These are phyloP conservation scores for Lindbergichthys nudifrons DNA, from an alignment of 2,797 vertebrate genomes.

Conservation along the genomic window DNA sequence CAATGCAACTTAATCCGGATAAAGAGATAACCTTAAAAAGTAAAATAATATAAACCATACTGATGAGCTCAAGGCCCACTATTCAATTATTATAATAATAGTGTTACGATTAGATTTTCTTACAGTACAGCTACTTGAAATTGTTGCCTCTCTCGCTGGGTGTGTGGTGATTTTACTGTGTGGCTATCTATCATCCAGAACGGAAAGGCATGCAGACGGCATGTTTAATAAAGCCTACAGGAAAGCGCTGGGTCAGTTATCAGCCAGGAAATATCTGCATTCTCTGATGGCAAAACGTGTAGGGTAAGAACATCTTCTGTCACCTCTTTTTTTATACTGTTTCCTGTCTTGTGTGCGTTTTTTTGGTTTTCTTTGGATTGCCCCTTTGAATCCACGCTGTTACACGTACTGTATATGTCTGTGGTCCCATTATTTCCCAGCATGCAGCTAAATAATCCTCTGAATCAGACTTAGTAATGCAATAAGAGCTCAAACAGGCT, in stretches of 20 bases:
- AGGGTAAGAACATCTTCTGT: slow-evolving; percentile 89
- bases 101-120: slow-evolving; percentile 19
- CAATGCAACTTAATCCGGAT: not conserved
- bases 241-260: slow-evolving; percentile 93
- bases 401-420: slow-evolving; percentile 54
- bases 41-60: not conserved
- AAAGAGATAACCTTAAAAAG: not conserved
- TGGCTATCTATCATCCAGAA: slow-evolving; percentile 84
- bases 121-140: slow-evolving; percentile 60
- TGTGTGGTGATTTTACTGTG: slow-evolving; percentile 79
- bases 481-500: slow-evolving; percentile 33
- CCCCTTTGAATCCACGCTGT: slow-evolving; percentile 58
- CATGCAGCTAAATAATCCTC: slow-evolving; percentile 36
- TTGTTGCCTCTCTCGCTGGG: slow-evolving; percentile 70
- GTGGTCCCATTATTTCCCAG: slow-evolving; percentile 55
- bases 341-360: slow-evolving; percentile 63
- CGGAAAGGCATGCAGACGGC: slow-evolving; percentile 92
- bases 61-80: slow-evolving; percentile 5
- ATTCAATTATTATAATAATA: not conserved
- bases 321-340: slow-evolving; percentile 52
- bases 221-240: slow-evolving; percentile 97
- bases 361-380: slow-evolving; percentile 37
- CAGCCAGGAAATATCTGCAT: slow-evolving; percentile 94
- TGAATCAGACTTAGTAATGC: slow-evolving; percentile 43
- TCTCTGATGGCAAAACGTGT: slow-evolving; percentile 93